Conservation (phyloP, 2,797 vertebrate genomes). For the Pygocentrus nattereri region DNA sequence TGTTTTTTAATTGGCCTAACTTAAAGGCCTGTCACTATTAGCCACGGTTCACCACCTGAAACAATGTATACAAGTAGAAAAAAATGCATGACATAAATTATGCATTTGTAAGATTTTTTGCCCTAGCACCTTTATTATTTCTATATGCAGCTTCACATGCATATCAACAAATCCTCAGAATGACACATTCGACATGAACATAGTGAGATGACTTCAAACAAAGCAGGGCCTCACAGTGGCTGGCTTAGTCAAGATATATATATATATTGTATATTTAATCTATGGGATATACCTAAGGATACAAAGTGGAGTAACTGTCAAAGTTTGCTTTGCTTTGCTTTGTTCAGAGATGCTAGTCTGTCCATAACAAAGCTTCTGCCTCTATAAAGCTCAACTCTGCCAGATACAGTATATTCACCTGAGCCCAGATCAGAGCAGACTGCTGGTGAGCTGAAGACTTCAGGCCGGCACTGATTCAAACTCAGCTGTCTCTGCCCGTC, state of each 20-base stretch:
- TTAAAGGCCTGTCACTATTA: too few relatives aligned
- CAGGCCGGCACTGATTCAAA: too few relatives aligned
- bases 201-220: not conserved
- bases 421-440: not conserved
- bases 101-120: too few relatives aligned
- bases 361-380: not conserved
- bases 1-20: too few relatives aligned
- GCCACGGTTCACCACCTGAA: too few relatives aligned
- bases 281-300: too few relatives aligned
- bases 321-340: constrained; percentile 1
- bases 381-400: not conserved
- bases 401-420: not conserved
- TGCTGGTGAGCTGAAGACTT: too few relatives aligned
- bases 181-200: not conserved
- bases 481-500: not conserved
- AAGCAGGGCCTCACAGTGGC: not conserved
- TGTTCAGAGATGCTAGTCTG: not conserved
- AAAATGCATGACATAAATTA: too few relatives aligned
- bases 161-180: not conserved
- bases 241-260: not conserved
- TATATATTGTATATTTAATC: not conserved
- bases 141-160: too few relatives aligned
- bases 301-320: not conserved
- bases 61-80: too few relatives aligned
- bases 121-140: not conserved